These are phyloP conservation scores for Pectinophora gossypiella DNA, from an alignment of 1,140 invertebrate genomes.

Conservation along the genomic window DNA sequence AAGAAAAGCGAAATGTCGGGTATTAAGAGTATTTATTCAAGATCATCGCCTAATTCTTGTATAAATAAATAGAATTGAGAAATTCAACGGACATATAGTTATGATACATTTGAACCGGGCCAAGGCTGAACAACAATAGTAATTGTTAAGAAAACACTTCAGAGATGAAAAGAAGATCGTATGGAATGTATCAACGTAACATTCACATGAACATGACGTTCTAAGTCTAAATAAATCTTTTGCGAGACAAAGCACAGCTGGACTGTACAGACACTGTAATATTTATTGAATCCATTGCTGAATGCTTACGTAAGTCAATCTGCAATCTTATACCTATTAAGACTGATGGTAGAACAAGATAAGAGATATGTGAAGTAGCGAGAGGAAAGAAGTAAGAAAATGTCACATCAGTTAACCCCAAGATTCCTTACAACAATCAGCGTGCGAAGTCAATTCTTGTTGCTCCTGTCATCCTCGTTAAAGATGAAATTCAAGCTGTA, in stretches of 20 bases:
- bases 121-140: constrained; percentile 59
- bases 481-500: constrained; percentile 55
- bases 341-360: neutral
- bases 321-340: constrained; percentile 16
- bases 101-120: constrained; percentile 32
- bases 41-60: constrained; percentile 39
- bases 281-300: neutral
- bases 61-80: constrained; percentile 45
- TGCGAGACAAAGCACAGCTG: neutral
- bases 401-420: constrained; percentile 63
- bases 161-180: constrained; percentile 38
- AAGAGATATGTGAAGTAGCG: neutral
- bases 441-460: constrained; percentile 62
- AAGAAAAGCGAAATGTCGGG: constrained; percentile 25
- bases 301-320: constrained; percentile 13
- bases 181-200: constrained; percentile 20
- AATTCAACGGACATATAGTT: constrained; percentile 22
- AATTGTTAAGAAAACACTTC: constrained; percentile 49
- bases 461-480: constrained; percentile 42
- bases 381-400: constrained; percentile 21
- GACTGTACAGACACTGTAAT: neutral
- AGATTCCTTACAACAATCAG: constrained; percentile 65
- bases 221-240: neutral
- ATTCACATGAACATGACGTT: constrained; percentile 5
- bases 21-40: constrained; percentile 36